phyloP scores from a whole-genome alignment of 2,888 invertebrate genomes.

The Clusia tigrina region DNA sequence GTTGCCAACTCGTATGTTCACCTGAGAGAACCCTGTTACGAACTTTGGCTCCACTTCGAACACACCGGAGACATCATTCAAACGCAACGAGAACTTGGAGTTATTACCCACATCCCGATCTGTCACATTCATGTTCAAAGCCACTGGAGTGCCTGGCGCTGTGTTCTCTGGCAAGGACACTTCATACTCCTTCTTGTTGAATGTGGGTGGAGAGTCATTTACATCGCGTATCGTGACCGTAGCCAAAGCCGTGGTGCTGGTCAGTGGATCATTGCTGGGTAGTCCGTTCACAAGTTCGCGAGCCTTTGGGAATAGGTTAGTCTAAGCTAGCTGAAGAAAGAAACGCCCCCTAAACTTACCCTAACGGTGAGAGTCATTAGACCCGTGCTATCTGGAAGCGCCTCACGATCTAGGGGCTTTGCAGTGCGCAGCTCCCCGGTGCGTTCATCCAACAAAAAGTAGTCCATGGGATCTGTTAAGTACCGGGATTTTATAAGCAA shows the following conservation, averaged over 20 bases:
- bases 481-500: not conserved
- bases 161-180: slow-evolving; percentile 85
- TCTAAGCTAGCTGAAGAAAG: not conserved
- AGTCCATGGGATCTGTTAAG: slow-evolving; percentile 81
- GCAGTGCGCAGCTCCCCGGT: slow-evolving; percentile 85
- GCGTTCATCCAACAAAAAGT: slow-evolving; percentile 80
- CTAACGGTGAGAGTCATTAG: slow-evolving; percentile 79
- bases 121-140: slow-evolving; percentile 83
- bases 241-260: slow-evolving; percentile 76
- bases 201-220: slow-evolving; percentile 87
- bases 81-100: slow-evolving; percentile 80
- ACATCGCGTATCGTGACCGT: slow-evolving; percentile 87
- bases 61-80: slow-evolving; percentile 82
- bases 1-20: slow-evolving; percentile 82
- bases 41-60: slow-evolving; percentile 84
- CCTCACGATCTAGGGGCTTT: slow-evolving; percentile 85
- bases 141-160: slow-evolving; percentile 80
- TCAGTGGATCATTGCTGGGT: slow-evolving; percentile 73
- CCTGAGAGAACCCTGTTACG: slow-evolving; percentile 82
- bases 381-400: slow-evolving; percentile 80
- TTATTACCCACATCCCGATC: slow-evolving; percentile 88
- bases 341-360: slow-evolving; percentile 64
- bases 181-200: slow-evolving; percentile 82
- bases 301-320: slow-evolving; percentile 66
- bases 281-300: slow-evolving; percentile 79